Evolutionary conservation across 2,888 invertebrate genomes (phyloP).

Genomic region (Apocheima hispidaria): DNA sequence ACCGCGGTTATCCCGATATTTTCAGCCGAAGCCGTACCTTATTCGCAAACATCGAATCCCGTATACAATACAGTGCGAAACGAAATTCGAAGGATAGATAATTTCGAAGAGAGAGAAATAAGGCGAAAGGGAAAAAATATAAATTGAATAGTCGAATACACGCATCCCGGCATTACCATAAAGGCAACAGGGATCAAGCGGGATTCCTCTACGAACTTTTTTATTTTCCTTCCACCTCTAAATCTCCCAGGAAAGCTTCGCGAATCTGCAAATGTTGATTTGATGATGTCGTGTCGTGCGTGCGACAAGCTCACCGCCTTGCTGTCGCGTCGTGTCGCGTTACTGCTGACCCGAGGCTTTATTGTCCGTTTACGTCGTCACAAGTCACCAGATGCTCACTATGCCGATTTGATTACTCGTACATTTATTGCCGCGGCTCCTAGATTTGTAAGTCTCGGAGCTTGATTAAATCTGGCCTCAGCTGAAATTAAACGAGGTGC

Average conservation of each 20-base stretch:
- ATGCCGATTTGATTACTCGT: constrained; percentile 54
- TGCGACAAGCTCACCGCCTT: constrained; percentile 49
- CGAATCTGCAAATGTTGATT: constrained; percentile 87
- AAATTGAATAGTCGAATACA: constrained; percentile 86
- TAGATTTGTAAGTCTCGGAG: constrained; percentile 32
- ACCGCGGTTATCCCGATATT: constrained; percentile 84
- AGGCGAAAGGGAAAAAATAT: constrained; percentile 84
- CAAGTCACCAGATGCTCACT: constrained; percentile 44
- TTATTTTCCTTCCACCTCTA: constrained; percentile 86
- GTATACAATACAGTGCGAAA: constrained; percentile 85
- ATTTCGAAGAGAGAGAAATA: constrained; percentile 83
- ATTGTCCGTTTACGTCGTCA: constrained; percentile 48
- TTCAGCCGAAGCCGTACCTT: constrained; percentile 80
- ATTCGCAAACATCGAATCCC: constrained; percentile 84
- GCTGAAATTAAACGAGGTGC: constrained; percentile 49
- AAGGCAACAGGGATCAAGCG: constrained; percentile 85
- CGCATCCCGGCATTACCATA: constrained; percentile 86
- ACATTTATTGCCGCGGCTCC: constrained; percentile 47
- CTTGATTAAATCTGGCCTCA: constrained; percentile 50
- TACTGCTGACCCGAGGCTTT: constrained; percentile 57
- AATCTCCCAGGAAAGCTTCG: constrained; percentile 85
- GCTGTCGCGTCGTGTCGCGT: constrained; percentile 45
- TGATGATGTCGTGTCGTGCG: constrained; percentile 76
- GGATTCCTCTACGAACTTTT: constrained; percentile 86
- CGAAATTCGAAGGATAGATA: constrained; percentile 86